These are phyloP conservation scores for Zoanthus solanderi DNA, from an alignment of 92 coral and sea anemone genomes.

Conservation along the genomic window DNA sequence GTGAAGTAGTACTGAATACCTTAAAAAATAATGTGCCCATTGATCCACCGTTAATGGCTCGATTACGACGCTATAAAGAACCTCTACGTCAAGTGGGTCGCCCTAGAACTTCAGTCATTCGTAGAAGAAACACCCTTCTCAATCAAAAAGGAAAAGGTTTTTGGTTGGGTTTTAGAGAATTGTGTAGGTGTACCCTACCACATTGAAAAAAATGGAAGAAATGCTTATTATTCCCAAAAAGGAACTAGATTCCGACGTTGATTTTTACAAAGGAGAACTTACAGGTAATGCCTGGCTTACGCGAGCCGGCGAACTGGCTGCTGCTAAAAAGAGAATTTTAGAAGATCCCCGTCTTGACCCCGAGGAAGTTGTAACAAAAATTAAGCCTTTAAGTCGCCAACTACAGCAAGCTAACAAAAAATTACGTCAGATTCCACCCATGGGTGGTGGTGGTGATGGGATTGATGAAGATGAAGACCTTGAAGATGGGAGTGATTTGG, in stretches of 20 bases:
- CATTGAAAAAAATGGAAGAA: slow-evolving; percentile 10
- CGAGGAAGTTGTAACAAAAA: slow-evolving; percentile 11
- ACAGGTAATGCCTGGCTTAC: not conserved
- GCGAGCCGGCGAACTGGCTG: not conserved
- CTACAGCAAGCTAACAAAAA: not conserved
- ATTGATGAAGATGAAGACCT: not conserved
- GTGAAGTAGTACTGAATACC: slow-evolving; percentile 14
- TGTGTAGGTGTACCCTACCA: slow-evolving; percentile 23
- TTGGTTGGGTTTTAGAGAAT: not conserved
- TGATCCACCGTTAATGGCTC: slow-evolving; percentile 33
- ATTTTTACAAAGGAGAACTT: too few relatives aligned
- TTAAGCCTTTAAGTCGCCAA: slow-evolving; percentile 14
- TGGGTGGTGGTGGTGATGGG: not conserved
- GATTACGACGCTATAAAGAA: slow-evolving; percentile 20
- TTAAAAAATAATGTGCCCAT: slow-evolving; percentile 11
- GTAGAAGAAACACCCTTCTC: slow-evolving; percentile 33
- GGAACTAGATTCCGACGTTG: not conserved
- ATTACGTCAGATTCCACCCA: slow-evolving; percentile 17
- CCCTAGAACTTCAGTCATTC: slow-evolving; percentile 5
- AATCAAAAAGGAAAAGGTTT: slow-evolving; percentile 31
- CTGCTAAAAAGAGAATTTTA: slow-evolving; percentile 29
- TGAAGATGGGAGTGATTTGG: not conserved
- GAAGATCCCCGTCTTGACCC: slow-evolving; percentile 24
- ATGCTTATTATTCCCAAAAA: not conserved
- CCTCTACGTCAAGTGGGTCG: slow-evolving; percentile 29